Evolutionary conservation across 2,797 vertebrate species (phyloP).

Genomic region (Chromis chromis): DNA sequence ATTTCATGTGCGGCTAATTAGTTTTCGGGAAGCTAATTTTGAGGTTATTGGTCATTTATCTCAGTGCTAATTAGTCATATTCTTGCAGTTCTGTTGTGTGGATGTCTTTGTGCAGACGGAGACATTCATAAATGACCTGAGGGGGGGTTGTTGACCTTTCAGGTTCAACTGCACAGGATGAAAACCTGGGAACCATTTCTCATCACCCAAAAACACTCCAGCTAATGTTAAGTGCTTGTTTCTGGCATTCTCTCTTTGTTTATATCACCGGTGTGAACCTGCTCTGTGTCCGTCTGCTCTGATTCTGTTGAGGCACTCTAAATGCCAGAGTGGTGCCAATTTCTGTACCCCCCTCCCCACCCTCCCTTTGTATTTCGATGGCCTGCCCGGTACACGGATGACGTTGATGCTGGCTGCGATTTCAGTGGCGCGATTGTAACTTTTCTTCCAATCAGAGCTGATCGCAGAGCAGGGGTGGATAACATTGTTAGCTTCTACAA

Average conservation of each 20-base stretch:
- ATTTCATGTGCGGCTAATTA: slow-evolving; percentile 5
- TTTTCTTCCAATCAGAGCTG: slow-evolving; percentile 29
- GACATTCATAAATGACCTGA: slow-evolving; percentile 20
- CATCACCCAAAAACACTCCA: slow-evolving; percentile 17
- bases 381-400: slow-evolving; percentile 17
- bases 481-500: slow-evolving; percentile 25
- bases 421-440: slow-evolving; percentile 18
- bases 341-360: not conserved
- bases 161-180: slow-evolving; percentile 15
- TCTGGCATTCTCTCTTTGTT: slow-evolving; percentile 22
- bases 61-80: slow-evolving; percentile 32
- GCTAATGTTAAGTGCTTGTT: slow-evolving; percentile 39
- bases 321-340: slow-evolving; percentile 28
- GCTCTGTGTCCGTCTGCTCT: slow-evolving; percentile 34
- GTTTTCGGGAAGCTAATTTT: slow-evolving; percentile 13
- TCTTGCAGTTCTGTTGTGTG: slow-evolving; percentile 17
- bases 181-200: slow-evolving; percentile 1
- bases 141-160: slow-evolving; percentile 22
- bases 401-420: slow-evolving; percentile 33
- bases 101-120: slow-evolving; percentile 6
- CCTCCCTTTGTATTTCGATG: slow-evolving; percentile 34
- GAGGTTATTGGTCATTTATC: slow-evolving; percentile 24
- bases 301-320: slow-evolving; percentile 44
- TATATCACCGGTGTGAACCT: slow-evolving; percentile 18
- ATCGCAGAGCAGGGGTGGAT: slow-evolving; percentile 4